Evolutionary conservation across 1,140 invertebrate genomes (phyloP).

Genomic region (Helicorthomorpha holstii): DNA sequence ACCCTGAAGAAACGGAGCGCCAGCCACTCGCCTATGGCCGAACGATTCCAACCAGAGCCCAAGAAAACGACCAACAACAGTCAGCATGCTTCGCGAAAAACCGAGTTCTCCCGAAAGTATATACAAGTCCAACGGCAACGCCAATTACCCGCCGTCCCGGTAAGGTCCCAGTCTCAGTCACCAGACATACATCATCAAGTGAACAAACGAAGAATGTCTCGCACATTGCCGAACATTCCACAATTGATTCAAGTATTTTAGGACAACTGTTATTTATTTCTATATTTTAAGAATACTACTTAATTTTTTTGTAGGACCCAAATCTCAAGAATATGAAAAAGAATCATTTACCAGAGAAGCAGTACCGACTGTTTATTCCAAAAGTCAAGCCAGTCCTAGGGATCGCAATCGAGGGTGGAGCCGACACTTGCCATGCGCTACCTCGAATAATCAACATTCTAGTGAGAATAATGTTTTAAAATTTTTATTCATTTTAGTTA

Average conservation of each 20-base stretch:
- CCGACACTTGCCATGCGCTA: constrained; percentile 81
- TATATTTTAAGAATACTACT: not conserved
- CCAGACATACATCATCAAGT: too few relatives aligned
- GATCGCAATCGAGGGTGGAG: constrained; percentile 90
- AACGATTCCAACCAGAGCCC: too few relatives aligned
- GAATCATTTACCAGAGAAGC: constrained; percentile 67
- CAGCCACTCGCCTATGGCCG: too few relatives aligned
- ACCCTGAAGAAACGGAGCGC: not conserved
- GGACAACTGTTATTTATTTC: not conserved
- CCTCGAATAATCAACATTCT: constrained; percentile 93
- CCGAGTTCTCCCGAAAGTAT: too few relatives aligned
- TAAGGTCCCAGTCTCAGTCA: too few relatives aligned
- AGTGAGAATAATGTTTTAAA: constrained; percentile 36
- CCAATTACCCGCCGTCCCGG: too few relatives aligned
- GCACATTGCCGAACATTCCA: too few relatives aligned
- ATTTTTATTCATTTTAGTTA: not conserved
- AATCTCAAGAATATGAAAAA: constrained; percentile 28
- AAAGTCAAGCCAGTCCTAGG: constrained; percentile 87
- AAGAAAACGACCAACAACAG: not conserved
- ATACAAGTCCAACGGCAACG: too few relatives aligned
- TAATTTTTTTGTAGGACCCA: not conserved
- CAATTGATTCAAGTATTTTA: not conserved
- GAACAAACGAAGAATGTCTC: too few relatives aligned
- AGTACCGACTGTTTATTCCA: constrained; percentile 41
- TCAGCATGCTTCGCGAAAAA: not conserved